Conservation (phyloP, 2,797 vertebrate species). For the Sardinella longiceps region DNA sequence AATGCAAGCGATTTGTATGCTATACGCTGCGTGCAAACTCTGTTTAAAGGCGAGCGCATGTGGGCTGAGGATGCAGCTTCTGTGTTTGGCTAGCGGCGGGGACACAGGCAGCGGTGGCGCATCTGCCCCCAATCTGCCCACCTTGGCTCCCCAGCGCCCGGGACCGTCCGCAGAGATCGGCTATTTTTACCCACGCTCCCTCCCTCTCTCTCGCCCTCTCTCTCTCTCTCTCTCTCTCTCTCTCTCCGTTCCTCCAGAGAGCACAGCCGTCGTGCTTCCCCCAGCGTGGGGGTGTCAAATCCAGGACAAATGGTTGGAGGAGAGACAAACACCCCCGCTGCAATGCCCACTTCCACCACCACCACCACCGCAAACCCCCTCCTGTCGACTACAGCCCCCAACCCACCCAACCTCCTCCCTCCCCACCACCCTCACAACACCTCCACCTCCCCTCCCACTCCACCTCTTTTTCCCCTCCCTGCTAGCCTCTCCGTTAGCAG, state of each 20-base stretch:
- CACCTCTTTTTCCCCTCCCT: background rate
- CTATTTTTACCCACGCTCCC: constrained; percentile 6
- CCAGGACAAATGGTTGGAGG: constrained; percentile 13
- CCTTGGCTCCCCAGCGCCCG: background rate
- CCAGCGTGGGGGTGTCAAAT: constrained; percentile 3
- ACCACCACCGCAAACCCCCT: constrained; percentile 6
- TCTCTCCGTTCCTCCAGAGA: background rate
- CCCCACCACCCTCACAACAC: background rate
- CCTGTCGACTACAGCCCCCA: background rate
- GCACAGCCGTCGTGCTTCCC: background rate
- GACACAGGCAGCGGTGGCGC: background rate
- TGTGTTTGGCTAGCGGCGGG: background rate
- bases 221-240: background rate
- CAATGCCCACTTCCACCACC: background rate
- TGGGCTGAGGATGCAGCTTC: background rate
- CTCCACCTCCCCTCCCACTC: background rate
- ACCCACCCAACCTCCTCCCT: background rate
- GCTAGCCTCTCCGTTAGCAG: background rate
- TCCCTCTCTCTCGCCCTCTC: background rate
- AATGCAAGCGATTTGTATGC: background rate
- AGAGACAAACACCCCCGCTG: background rate
- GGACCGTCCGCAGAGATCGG: background rate
- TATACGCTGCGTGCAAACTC: background rate
- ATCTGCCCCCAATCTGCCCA: constrained; percentile 16
- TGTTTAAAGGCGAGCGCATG: background rate